phyloP scores from a whole-genome alignment of 2,113 vertebrate genomes.

The Helogale parvula region DNA sequence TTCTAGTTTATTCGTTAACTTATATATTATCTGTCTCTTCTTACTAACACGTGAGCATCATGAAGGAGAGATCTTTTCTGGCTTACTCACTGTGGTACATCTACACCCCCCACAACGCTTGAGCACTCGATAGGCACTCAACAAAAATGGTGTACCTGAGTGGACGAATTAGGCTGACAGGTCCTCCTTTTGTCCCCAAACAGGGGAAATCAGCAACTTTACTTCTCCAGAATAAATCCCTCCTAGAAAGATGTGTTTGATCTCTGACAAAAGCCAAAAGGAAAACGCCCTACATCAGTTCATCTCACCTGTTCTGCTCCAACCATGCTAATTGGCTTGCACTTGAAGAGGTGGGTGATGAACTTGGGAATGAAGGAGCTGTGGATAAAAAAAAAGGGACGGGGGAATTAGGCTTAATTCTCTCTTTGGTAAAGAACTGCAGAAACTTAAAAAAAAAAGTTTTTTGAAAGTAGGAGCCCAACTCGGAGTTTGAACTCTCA shows the following conservation, averaged over 20 bases:
- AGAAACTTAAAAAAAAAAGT: not conserved
- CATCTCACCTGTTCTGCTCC: slow-evolving; percentile 96
- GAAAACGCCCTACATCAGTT: not conserved
- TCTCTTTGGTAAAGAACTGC: not conserved
- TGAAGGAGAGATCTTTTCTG: not conserved
- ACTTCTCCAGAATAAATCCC: not conserved
- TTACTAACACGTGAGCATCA: not conserved
- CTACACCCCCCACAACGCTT: not conserved
- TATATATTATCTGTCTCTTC: not conserved
- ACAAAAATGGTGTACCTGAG: not conserved
- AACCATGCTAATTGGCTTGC: slow-evolving; percentile 99
- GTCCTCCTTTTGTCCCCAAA: not conserved
- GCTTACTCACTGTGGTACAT: not conserved
- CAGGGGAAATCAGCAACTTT: not conserved
- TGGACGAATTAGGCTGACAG: not conserved
- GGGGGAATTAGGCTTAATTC: not conserved
- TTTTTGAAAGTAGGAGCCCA: too few relatives aligned
- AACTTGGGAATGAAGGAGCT: slow-evolving; percentile 99
- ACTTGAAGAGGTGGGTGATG: slow-evolving; percentile 99
- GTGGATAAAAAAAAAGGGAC: slow-evolving; percentile 60
- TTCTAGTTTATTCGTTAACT: not conserved
- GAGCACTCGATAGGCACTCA: not conserved
- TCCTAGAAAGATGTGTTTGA: not conserved
- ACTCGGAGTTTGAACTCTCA: too few relatives aligned
- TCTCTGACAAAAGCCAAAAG: not conserved